Conservation (phyloP, 2,113 vertebrate species). For the Psittacara wagleri region DNA sequence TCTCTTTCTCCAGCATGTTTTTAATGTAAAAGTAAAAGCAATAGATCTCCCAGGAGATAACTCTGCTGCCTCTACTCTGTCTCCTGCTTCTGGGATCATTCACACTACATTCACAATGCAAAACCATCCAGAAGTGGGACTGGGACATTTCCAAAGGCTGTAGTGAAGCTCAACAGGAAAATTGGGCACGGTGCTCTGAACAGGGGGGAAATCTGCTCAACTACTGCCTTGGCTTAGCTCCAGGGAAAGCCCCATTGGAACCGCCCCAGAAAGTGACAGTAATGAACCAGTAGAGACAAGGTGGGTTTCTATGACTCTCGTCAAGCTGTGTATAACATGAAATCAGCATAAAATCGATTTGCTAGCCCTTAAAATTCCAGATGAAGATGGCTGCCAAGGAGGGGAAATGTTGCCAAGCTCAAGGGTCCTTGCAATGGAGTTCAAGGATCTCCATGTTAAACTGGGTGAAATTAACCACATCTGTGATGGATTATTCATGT, state of each 20-base stretch:
- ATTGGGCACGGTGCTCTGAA: neutral
- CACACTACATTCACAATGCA: neutral
- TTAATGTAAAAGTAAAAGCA: neutral
- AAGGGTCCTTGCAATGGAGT: neutral
- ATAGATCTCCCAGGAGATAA: neutral
- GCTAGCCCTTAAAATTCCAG: neutral
- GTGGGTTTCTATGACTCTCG: neutral
- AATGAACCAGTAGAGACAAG: fast-evolving
- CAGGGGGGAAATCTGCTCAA: neutral
- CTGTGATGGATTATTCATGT: neutral
- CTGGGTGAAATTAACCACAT: neutral
- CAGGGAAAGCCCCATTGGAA: neutral
- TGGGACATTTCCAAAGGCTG: neutral
- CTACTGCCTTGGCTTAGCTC: neutral
- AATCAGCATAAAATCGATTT: neutral
- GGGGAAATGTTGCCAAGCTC: fast-evolving
- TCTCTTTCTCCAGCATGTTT: neutral
- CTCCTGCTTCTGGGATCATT: neutral
- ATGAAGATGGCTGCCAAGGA: neutral
- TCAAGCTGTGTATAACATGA: neutral
- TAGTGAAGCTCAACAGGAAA: neutral
- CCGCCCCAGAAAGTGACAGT: neutral
- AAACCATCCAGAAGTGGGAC: neutral
- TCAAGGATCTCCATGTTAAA: neutral
- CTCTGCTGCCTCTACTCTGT: neutral